Evolutionary conservation across 2,888 invertebrate species (phyloP).

Genomic region (Drosophila lacicola): DNA sequence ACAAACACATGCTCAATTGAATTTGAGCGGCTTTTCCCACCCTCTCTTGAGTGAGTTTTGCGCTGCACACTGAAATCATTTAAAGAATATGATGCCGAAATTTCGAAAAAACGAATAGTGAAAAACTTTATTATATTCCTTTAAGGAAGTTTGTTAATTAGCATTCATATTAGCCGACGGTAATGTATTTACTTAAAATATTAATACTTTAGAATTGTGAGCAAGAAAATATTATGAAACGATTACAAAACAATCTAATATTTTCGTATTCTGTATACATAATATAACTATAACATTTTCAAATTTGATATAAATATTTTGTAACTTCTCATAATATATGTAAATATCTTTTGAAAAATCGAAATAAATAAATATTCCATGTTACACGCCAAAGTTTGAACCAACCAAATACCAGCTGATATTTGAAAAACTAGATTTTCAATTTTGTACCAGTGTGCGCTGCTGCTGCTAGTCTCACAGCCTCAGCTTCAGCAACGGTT

Average conservation of each 20-base stretch:
- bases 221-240: no score
- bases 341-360: not conserved
- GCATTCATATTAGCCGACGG: no score
- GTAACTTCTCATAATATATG: no score
- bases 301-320: no score
- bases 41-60: slow-evolving; percentile 60
- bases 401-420: slow-evolving; percentile 17
- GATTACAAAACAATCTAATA: no score
- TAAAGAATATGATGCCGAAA: not conserved
- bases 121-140: no score
- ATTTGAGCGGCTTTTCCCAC: slow-evolving; percentile 63
- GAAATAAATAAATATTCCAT: not conserved
- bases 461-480: slow-evolving; percentile 40
- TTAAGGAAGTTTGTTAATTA: no score
- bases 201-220: no score
- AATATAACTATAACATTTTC: no score
- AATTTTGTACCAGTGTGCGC: slow-evolving; percentile 50
- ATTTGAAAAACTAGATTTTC: not conserved
- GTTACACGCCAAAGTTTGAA: not conserved
- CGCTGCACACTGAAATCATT: slow-evolving; percentile 33
- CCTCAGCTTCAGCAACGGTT: slow-evolving; percentile 69
- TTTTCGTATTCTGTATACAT: no score
- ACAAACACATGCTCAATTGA: slow-evolving; percentile 38
- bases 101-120: no score
- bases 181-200: no score